phyloP scores from a whole-genome alignment of 2,113 vertebrate genomes.

The Nanger granti region DNA sequence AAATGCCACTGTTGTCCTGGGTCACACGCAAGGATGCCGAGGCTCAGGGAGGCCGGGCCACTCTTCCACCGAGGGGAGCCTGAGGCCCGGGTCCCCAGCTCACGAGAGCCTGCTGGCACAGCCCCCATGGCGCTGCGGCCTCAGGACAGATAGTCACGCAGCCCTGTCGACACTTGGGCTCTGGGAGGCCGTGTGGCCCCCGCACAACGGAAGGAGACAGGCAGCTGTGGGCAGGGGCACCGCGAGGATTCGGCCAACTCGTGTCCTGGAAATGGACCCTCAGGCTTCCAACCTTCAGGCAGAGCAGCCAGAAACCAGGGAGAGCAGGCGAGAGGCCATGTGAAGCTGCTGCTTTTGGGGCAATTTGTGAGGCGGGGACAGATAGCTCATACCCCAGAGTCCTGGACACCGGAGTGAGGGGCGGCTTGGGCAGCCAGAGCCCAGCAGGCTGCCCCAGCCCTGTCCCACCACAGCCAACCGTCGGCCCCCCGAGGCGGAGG shows the following conservation, averaged over 20 bases:
- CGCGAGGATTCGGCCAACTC: accelerated
- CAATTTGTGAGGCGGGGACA: not conserved
- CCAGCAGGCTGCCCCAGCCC: not conserved
- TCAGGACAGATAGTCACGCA: not conserved
- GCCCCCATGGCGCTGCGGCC: accelerated
- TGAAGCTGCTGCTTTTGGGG: not conserved
- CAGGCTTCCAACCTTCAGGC: not conserved
- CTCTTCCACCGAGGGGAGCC: not conserved
- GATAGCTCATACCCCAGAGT: not conserved
- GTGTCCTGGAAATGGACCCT: not conserved
- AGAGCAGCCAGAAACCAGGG: not conserved
- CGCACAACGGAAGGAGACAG: accelerated
- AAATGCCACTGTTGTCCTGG: not conserved
- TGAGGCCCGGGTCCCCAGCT: not conserved
- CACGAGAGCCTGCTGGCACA: not conserved
- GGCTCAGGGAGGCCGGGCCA: not conserved
- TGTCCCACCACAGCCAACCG: not conserved
- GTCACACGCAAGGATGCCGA: not conserved
- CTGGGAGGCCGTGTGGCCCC: accelerated
- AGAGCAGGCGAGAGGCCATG: accelerated
- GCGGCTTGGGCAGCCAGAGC: not conserved
- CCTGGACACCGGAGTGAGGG: not conserved
- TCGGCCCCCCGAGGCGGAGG: accelerated
- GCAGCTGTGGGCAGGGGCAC: not conserved
- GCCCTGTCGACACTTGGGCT: not conserved